A percentile compares a stretch with the other conserved stretches of the same genome.
Conservation (phyloP, 2,113 vertebrate genomes). For the Gymnocephalus cernua region DNA sequence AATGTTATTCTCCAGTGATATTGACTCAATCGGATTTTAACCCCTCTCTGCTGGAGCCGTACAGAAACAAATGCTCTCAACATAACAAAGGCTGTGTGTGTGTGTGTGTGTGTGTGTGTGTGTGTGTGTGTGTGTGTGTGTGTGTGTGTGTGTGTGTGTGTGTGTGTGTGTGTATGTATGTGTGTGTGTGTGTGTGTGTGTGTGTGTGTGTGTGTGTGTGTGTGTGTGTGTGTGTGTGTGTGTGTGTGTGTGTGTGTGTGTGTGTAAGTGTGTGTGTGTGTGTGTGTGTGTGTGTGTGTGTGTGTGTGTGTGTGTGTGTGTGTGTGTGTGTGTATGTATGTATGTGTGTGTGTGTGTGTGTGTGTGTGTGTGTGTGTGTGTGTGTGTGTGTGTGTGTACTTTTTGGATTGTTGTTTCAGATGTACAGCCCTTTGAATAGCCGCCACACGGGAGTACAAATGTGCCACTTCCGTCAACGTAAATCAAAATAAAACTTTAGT, state of each 20-base stretch:
- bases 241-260: slow-evolving; percentile 23
- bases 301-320: slow-evolving; percentile 42
- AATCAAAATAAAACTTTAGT: slow-evolving; percentile 54
- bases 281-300: slow-evolving; percentile 65
- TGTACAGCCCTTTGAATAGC: slow-evolving; percentile 61
- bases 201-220: slow-evolving; percentile 55
- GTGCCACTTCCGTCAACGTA: slow-evolving; percentile 49
- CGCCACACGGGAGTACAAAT: slow-evolving; percentile 58
- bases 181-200: slow-evolving; percentile 46
- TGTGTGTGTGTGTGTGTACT: slow-evolving; percentile 55
- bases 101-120: slow-evolving; percentile 64
- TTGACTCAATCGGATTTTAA: slow-evolving; percentile 83
- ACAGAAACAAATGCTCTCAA: slow-evolving; percentile 79
- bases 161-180: slow-evolving; percentile 15
- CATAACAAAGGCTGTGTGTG: slow-evolving; percentile 81
- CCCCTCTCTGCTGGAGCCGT: slow-evolving; percentile 77
- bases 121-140: slow-evolving; percentile 48
- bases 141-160: slow-evolving; percentile 53
- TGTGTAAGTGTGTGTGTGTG: too few species aligned
- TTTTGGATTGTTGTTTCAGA: slow-evolving; percentile 50
- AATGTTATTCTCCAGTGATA: slow-evolving; percentile 81
- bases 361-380: slow-evolving; percentile 49
- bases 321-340: slow-evolving; percentile 51
- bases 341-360: slow-evolving; percentile 11
- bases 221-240: slow-evolving; percentile 52